A percentile compares a stretch with the other conserved stretches of the same genome.
These are phyloP conservation scores for Fragum whitleyi DNA, from an alignment of 2,888 invertebrate species.

Conservation along the genomic window DNA sequence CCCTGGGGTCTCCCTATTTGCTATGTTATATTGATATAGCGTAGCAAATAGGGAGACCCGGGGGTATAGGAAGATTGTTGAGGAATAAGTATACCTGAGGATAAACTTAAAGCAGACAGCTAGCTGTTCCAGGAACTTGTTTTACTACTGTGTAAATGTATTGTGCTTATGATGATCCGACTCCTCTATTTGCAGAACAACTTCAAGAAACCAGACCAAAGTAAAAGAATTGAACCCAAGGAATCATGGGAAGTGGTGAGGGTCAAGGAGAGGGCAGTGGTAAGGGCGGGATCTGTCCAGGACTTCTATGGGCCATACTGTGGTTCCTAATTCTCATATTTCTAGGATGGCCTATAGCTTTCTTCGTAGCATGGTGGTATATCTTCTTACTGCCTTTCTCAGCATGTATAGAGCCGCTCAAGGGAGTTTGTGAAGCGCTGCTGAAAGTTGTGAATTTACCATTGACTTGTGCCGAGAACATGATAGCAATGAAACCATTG, in stretches of 20 bases:
- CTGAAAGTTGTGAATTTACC: slow-evolving; percentile 82
- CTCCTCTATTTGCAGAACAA: too few species aligned
- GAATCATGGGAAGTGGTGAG: slow-evolving; percentile 67
- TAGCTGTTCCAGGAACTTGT: too few species aligned
- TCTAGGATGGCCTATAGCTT: slow-evolving; percentile 82
- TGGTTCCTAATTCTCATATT: slow-evolving; percentile 83
- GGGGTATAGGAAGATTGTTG: too few species aligned
- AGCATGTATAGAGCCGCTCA: slow-evolving; percentile 79
- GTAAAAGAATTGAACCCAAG: neutral
- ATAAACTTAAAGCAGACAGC: too few species aligned
- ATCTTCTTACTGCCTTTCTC: slow-evolving; percentile 83
- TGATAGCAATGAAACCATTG: slow-evolving; percentile 82
- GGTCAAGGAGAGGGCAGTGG: slow-evolving; percentile 74
- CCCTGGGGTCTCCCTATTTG: too few species aligned
- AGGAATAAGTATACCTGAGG: too few species aligned
- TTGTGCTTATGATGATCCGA: too few species aligned
- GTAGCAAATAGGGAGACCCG: too few species aligned
- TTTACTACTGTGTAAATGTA: too few species aligned
- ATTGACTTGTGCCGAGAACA: slow-evolving; percentile 81
- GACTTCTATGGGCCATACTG: slow-evolving; percentile 81
- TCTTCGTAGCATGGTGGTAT: slow-evolving; percentile 82
- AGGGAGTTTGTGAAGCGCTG: slow-evolving; percentile 80
- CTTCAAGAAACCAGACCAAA: too few species aligned
- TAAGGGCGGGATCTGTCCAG: slow-evolving; percentile 69
- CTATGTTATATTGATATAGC: too few species aligned